Conservation (phyloP, 2,888 invertebrate genomes). For the Drosophila suboccidentalis region DNA sequence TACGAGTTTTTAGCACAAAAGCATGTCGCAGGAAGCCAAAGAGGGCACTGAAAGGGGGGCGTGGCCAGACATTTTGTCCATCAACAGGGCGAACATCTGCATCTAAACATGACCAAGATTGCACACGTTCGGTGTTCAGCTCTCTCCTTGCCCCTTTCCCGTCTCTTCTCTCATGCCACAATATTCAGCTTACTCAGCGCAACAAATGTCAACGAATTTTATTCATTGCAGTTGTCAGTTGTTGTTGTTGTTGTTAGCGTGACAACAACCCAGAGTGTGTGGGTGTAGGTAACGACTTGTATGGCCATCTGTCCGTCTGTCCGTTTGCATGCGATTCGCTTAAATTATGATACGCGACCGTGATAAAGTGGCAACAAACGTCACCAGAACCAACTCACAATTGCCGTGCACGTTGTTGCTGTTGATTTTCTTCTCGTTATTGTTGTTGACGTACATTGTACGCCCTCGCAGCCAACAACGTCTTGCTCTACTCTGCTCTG, state of each 20-base stretch:
- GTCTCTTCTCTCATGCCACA: not conserved
- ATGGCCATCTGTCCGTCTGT: constrained; percentile 29
- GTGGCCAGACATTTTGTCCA: constrained; percentile 50
- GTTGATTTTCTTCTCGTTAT: constrained; percentile 29
- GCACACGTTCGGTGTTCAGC: constrained; percentile 50
- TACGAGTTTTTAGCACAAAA: constrained; percentile 58
- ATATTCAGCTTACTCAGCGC: constrained; percentile 68
- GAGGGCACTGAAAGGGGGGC: constrained; percentile 37
- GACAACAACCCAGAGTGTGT: constrained; percentile 48
- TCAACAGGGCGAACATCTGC: constrained; percentile 32
- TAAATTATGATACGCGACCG: constrained; percentile 77
- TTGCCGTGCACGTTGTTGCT: constrained; percentile 43
- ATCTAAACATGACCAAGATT: constrained; percentile 64
- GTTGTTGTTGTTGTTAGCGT: constrained; percentile 36
- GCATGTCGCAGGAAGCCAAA: constrained; percentile 72
- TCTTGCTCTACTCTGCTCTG: constrained; percentile 3
- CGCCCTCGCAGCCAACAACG: constrained; percentile 52
- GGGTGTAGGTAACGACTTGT: constrained; percentile 61
- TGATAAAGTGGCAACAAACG: constrained; percentile 80
- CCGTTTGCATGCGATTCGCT: constrained; percentile 60
- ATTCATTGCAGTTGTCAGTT: constrained; percentile 62
- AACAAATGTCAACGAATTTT: constrained; percentile 75
- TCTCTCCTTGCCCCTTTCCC: not conserved
- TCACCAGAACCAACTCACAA: constrained; percentile 54
- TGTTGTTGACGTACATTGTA: constrained; percentile 39